Evolutionary conservation across 2,113 vertebrate genomes (phyloP).

Genomic region (Noturus placidus): DNA sequence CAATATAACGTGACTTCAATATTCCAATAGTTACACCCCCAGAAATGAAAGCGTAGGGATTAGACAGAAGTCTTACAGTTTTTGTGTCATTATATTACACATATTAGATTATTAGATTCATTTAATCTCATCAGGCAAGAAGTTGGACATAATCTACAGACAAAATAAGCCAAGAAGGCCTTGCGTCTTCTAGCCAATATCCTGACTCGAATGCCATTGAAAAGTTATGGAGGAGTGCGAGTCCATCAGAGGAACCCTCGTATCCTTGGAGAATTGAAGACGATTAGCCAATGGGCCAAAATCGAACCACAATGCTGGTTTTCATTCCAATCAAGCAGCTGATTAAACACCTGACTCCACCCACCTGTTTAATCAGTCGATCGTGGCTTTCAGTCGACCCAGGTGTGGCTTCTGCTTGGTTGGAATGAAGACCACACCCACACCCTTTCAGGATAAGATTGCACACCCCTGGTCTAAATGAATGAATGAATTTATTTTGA

Average conservation of each 20-base stretch:
- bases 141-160: background rate
- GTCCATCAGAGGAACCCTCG: background rate
- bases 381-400: no score
- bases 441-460: no score
- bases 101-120: background rate
- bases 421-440: no score
- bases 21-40: background rate
- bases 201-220: background rate
- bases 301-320: background rate
- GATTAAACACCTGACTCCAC: no score
- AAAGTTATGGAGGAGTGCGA: background rate
- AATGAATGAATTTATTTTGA: no score
- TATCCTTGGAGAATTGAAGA: background rate
- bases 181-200: background rate
- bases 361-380: no score
- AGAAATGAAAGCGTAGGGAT: no score
- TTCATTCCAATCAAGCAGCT: no score
- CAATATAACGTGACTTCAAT: no score
- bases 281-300: background rate
- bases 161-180: background rate
- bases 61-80: background rate
- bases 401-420: no score
- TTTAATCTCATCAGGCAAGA: no score
- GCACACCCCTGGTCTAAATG: no score
- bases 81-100: background rate